These are phyloP conservation scores for Tenodera sinensis DNA, from an alignment of 2,888 invertebrate species.

Conservation along the genomic window DNA sequence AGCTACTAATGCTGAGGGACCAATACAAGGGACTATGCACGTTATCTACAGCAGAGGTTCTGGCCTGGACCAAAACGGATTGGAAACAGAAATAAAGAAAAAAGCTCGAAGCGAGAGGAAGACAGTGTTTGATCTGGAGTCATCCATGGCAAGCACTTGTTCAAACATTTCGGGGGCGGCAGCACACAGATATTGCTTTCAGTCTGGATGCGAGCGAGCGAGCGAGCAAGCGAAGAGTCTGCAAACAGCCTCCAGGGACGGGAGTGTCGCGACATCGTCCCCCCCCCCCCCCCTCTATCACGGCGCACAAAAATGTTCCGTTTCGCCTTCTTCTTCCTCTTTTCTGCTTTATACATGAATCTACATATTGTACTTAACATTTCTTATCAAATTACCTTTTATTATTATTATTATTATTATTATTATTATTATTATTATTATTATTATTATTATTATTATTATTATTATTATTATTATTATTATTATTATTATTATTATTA, in stretches of 20 bases:
- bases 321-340: neutral
- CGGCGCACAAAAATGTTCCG: neutral
- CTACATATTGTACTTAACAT: too few relatives aligned
- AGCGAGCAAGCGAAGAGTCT: neutral
- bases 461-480: too few relatives aligned
- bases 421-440: too few relatives aligned
- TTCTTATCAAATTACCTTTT: too few relatives aligned
- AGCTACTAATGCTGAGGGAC: too few relatives aligned
- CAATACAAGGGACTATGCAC: neutral
- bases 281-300: too few relatives aligned
- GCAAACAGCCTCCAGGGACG: neutral
- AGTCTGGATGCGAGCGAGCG: neutral
- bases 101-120: neutral
- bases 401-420: too few relatives aligned
- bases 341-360: too few relatives aligned
- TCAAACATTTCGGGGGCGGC: neutral
- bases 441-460: too few relatives aligned
- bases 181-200: neutral
- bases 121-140: neutral
- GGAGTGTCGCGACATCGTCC: neutral
- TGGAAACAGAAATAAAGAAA: neutral
- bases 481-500: too few relatives aligned
- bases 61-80: neutral
- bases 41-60: neutral
- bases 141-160: neutral